Base-by-base conservation (phyloP, 30 jellyfish, hydroid and myxozoan species). In the Clytia hemisphaerica region DNA sequence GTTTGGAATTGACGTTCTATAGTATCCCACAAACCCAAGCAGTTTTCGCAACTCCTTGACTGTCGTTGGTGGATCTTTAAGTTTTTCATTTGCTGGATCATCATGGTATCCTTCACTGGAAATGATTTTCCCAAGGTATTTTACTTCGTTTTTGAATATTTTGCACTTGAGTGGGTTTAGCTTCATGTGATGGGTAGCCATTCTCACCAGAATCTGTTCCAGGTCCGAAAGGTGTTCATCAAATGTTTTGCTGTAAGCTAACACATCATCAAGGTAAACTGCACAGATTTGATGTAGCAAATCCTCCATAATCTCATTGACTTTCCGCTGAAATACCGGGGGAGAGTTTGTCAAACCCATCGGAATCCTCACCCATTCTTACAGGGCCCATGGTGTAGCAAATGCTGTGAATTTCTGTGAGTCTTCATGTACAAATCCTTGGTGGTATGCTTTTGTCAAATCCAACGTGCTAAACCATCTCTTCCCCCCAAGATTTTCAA, bases 321-420 rank as follows among this genome's bases (percentile, higher is more conserved):
- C 36, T 30, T 15, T 38, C 34, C 85, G 35, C 71, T 67, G 79
- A 77, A 67, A 78, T 47, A 45, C 78, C 2, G 92, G 79, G 7
- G 92, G 88, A 21, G 92, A 70, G 42, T 67, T 70, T 38, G 84
- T 47, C 2, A 61, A 63, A 1, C 84, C 87, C 62, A 68, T 65
- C 15, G 85, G 88, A 25, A 77, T 67, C 46, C 92, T 46, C 28
- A 6, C 70, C 76, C 84, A 68, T 44, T 68, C 71, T 51, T 46
- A 77, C 22, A 72, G 38, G 10, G 68, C 76, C 81, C 79, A 58
- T 4, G 84, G 84, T 26, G 86, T 73, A 15, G 34, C 31, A 61
- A 73, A 58, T 9, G 82, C 86, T 15, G 72, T 37, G 45, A 31
- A 40, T 14, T 75, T 45, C 26, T 55, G 42, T 14, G 62, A 28